Conservation (phyloP, 2,113 vertebrate species). For the Pyxicephalus adspersus region DNA sequence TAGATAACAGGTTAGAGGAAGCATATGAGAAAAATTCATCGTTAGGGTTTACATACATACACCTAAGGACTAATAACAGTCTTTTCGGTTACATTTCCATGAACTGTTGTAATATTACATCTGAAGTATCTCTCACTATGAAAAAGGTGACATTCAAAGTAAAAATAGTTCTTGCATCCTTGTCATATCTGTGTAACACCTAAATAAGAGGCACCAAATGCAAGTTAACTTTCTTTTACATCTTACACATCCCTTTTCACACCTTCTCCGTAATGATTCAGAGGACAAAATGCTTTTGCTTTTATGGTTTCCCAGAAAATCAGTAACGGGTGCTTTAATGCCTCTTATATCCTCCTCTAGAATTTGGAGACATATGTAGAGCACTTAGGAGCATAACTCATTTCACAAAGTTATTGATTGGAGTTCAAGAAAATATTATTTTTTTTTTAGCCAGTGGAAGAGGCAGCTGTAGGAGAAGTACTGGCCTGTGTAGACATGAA, state of each 20-base stretch:
- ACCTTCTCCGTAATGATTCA: neutral
- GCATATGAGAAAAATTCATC: no score
- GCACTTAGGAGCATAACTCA: neutral
- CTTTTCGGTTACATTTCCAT: no score
- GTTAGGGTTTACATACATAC: no score
- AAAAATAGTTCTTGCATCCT: slow-evolving; percentile 17
- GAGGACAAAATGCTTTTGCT: neutral
- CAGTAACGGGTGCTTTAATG: neutral
- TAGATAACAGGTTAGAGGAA: no score
- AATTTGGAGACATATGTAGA: neutral
- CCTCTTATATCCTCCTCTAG: neutral
- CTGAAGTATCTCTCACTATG: no score
- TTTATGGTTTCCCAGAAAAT: neutral
- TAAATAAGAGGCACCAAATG: neutral
- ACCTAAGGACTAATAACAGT: no score
- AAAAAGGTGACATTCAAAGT: slow-evolving; percentile 14
- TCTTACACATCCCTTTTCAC: neutral
- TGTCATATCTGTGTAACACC: neutral
- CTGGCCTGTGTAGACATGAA: neutral
- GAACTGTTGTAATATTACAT: no score
- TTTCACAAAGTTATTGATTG: slow-evolving; percentile 15
- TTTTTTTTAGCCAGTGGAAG: neutral
- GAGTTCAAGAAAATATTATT: slow-evolving; percentile 19
- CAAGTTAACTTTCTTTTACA: slow-evolving; percentile 10
- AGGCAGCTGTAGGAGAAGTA: neutral